Base-by-base conservation (phyloP, 1,140 invertebrate genomes). In the Zophobas atratus region DNA sequence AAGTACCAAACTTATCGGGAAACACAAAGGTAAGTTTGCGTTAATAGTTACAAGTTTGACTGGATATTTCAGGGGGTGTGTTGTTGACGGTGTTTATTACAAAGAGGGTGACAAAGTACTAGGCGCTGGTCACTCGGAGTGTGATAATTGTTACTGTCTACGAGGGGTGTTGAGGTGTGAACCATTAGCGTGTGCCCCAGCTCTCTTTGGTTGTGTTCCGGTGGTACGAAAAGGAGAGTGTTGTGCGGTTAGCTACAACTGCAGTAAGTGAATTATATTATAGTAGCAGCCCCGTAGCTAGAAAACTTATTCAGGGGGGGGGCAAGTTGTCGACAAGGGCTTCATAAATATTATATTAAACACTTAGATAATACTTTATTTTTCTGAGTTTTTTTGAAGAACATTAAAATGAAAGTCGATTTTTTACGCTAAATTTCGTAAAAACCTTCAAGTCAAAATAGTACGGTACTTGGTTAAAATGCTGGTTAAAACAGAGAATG, bases 131-230 rank as follows among this genome's bases (percentile, higher is more conserved):
- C 90, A 90, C 71, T 89, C 89, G 49, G 86, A 89, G 4, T 95
- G 94, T 85, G 92, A 93, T 82, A 93, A 93, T 77, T 96, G 95
- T 86, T 96, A 95, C 87, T 97, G 95, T 86, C 90, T 95, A 72
- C 89, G 91, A 74, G 93, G 93, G 0, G 87, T 90, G 0, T 88
- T 95, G 32, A 89, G 91, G 5, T 97, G 95, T 85, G 92, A 94
- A 60, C 91, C 93, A 0, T 88, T 94, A 51, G 91, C 92, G 6
- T 96, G 94, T 81, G 91, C 93, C 1, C 92, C 93, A 6, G 90
- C 92, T 0, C 87, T 95, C 70, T 89, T 92, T 78, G 93, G 93
- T 48, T 97, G 95, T 84, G 89, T 87, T 70, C 94, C 95, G 0
- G 90, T 96, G 38, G 90, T 94, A 36, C 90, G 91, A 48, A 87